Base-by-base conservation (phyloP, 2,113 vertebrate genomes). In the Enhydra lutris region DNA sequence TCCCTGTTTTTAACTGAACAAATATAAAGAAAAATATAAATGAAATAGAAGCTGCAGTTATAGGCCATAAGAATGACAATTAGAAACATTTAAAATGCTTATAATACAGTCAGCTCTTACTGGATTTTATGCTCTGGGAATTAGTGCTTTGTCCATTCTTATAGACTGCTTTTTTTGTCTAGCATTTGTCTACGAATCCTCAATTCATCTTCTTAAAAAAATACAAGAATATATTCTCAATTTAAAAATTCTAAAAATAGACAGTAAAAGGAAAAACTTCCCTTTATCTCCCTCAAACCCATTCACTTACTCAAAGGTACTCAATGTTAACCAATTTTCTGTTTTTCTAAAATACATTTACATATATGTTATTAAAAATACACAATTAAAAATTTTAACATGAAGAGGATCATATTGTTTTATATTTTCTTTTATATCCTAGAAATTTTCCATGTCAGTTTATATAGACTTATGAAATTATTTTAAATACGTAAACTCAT, bases 371-470 rank as follows among this genome's bases (percentile, higher is more conserved):
- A 55, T 79, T 61, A 86, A 67, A 95, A 95, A 85, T 57, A 78
- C 6, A 93, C 21, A 96, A 31, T 59, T 92, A 76, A 81, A 47
- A 81, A 13, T 96, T 90, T 74, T 65, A 89, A 73, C 15, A n/a
- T 52, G 4, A 89, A 97, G 42, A 8, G 7, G 31, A 34, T 50
- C 8, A 67, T 83, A 52, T 34, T 73, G 7, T 63, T 89, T 82
- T 81, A 57, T 94, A 59, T 92, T 89, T 95, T 94, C 52, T 83
- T 91, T 89, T 78, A 42, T 45, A 3, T 73, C 36, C 65, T 86
- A 14, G 34, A 52, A 86, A 76, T 69, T 89, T 93, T 73, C 52
- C 34, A 45, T 82, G 50, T 69, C 71, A 55, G 31, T 85, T 31
- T 11, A 74, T 50, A 57, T 17, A 91, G 50, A 65, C 17, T 23